A percentile compares a stretch with the other conserved stretches of the same genome.
phyloP scores from a whole-genome alignment of 2,113 vertebrate genomes.

The Pseudorasbora parva region DNA sequence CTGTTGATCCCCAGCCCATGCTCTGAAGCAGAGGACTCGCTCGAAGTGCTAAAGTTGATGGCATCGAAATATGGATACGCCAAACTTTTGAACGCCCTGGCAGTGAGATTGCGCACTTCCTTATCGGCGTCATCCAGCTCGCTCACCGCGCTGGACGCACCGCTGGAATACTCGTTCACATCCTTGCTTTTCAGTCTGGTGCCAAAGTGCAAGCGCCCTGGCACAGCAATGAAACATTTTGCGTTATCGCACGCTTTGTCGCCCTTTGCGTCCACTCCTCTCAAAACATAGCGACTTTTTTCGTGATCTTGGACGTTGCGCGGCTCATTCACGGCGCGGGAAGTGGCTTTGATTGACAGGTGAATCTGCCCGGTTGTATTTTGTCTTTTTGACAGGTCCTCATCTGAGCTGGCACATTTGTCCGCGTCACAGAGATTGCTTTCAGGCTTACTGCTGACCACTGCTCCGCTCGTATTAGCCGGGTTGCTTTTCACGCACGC shows the following conservation, averaged over 20 bases:
- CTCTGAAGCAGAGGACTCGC: slow-evolving; percentile 87
- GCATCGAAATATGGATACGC: slow-evolving; percentile 90
- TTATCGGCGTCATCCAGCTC: slow-evolving; percentile 95
- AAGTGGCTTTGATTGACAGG: slow-evolving; percentile 92
- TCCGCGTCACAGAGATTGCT: slow-evolving; percentile 70
- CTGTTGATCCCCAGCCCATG: slow-evolving; percentile 80
- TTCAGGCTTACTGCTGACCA: slow-evolving; percentile 80
- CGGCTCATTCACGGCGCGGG: slow-evolving; percentile 92
- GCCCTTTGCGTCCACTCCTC: slow-evolving; percentile 68
- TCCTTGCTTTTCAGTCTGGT: slow-evolving; percentile 76
- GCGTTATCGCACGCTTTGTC: slow-evolving; percentile 64
- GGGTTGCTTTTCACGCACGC: slow-evolving; percentile 42
- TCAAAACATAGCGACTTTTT: slow-evolving; percentile 80
- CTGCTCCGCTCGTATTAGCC: slow-evolving; percentile 73
- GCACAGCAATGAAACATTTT: slow-evolving; percentile 75
- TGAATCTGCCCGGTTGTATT: slow-evolving; percentile 84
- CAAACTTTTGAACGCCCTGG: slow-evolving; percentile 90
- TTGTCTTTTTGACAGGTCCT: slow-evolving; percentile 70
- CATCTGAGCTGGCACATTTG: slow-evolving; percentile 77
- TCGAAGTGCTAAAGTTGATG: slow-evolving; percentile 83
- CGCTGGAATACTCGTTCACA: slow-evolving; percentile 83
- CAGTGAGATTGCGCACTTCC: slow-evolving; percentile 92
- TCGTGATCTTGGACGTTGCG: slow-evolving; percentile 81
- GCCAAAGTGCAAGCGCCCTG: slow-evolving; percentile 83
- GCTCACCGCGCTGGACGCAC: slow-evolving; percentile 91